phyloP scores from a whole-genome alignment of 1,140 invertebrate genomes.

The Drosophila lini region DNA sequence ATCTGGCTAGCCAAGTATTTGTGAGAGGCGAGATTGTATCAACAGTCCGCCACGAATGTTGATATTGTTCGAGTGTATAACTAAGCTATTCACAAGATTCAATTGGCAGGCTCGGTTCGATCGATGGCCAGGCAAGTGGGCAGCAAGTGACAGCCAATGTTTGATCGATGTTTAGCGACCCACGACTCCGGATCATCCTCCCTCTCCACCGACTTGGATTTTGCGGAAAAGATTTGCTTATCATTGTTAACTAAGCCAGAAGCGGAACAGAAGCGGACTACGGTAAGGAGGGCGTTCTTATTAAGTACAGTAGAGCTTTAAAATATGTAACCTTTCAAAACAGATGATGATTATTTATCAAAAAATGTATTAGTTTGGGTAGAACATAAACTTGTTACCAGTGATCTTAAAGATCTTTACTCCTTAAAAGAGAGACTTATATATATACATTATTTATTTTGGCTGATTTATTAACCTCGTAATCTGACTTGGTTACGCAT shows the following conservation, averaged over 20 bases:
- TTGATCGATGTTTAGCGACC: conserved; percentile 48
- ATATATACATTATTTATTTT: neutral
- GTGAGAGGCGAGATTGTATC: conserved; percentile 57
- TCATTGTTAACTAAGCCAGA: neutral
- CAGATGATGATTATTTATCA: too few relatives aligned
- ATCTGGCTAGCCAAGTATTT: conserved; percentile 38
- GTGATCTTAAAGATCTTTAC: neutral
- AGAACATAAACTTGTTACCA: neutral
- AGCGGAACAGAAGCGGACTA: conserved; percentile 18
- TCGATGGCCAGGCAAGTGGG: conserved; percentile 43
- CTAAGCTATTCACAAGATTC: conserved; percentile 63
- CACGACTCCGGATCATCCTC: conserved; percentile 21
- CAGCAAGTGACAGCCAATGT: conserved; percentile 43
- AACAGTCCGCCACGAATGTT: conserved; percentile 47
- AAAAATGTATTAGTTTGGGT: too few relatives aligned
- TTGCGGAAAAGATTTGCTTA: conserved; percentile 36
- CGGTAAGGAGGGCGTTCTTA: neutral
- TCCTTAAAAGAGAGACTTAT: neutral
- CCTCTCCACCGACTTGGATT: neutral
- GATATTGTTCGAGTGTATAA: conserved; percentile 59
- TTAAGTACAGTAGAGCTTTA: neutral
- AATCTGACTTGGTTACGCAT: conserved; percentile 9
- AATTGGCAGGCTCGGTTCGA: conserved; percentile 40
- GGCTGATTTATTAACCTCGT: neutral
- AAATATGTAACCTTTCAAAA: neutral